Evolutionary conservation across 2,113 vertebrate species (phyloP).

Genomic region (Addax nasomaculatus): DNA sequence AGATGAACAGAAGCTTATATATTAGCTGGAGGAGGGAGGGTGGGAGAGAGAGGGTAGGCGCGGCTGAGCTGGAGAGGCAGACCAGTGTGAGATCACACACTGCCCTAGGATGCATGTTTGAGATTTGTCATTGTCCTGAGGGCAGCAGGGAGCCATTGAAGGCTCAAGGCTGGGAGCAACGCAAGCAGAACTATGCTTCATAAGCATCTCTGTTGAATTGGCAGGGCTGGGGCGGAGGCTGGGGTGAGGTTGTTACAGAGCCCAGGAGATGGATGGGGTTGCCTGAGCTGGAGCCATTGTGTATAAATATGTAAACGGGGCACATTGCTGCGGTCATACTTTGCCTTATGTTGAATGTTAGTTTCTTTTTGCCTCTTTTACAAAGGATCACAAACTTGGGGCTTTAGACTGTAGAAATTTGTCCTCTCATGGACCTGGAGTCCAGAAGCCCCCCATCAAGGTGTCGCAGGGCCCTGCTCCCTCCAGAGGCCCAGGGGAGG

Average conservation of each 20-base stretch:
- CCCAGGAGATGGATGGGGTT: neutral
- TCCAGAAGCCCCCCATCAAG: neutral
- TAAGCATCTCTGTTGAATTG: neutral
- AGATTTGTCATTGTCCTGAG: neutral
- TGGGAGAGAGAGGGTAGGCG: neutral
- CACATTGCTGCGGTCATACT: neutral
- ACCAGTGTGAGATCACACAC: neutral
- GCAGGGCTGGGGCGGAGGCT: neutral
- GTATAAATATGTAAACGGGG: rapidly evolving
- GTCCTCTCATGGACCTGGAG: neutral
- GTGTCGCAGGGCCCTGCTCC: rapidly evolving
- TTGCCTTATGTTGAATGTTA: neutral
- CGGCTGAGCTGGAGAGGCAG: neutral
- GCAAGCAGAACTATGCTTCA: neutral
- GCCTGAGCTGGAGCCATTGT: neutral
- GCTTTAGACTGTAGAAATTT: neutral
- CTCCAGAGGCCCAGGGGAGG: neutral
- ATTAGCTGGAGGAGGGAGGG: neutral
- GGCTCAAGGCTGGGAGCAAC: neutral
- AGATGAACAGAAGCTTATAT: neutral
- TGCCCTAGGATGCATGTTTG: rapidly evolving
- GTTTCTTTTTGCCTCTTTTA: neutral
- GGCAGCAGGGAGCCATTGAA: neutral
- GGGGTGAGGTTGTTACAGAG: neutral
- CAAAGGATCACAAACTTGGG: neutral